These are phyloP conservation scores for Rhinolophus ferrumequinum DNA, from an alignment of 2,113 vertebrate genomes.

Conservation along the genomic window DNA sequence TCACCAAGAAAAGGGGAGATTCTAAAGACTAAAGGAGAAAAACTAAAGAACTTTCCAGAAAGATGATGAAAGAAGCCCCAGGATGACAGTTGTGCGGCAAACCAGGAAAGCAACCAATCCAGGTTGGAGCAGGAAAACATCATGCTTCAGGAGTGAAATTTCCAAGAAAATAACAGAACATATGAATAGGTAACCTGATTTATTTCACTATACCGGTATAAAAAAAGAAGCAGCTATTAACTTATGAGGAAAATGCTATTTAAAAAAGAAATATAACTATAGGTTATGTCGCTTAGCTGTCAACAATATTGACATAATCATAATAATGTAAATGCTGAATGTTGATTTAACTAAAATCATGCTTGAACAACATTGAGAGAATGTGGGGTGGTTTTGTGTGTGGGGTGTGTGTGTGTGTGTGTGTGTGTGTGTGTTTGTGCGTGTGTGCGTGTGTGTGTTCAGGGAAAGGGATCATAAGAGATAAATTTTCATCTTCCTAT, in stretches of 20 bases:
- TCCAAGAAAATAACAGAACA: background rate
- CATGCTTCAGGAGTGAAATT: background rate
- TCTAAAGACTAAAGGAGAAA: background rate
- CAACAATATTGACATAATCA: conserved; percentile 57
- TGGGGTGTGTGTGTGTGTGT: background rate
- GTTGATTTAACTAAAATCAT: conserved; percentile 44
- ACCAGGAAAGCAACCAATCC: background rate
- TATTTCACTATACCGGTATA: background rate
- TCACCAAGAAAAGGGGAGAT: background rate
- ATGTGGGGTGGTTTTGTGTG: background rate
- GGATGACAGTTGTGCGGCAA: background rate
- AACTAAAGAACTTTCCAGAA: conserved; percentile 34
- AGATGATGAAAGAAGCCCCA: background rate
- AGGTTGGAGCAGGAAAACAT: background rate
- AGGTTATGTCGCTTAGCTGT: conserved; percentile 28
- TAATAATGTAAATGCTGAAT: conserved; percentile 30
- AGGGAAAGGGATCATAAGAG: background rate
- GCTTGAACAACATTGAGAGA: background rate
- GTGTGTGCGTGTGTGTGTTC: background rate
- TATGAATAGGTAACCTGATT: background rate
- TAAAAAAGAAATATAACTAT: conserved; percentile 40
- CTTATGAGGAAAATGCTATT: background rate
- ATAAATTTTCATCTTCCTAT: background rate
- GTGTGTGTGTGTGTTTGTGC: background rate
- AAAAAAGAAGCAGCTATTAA: conserved; percentile 29